Evolutionary conservation across 1,140 invertebrate species (phyloP).

Genomic region (Panagrolaimus sp.): DNA sequence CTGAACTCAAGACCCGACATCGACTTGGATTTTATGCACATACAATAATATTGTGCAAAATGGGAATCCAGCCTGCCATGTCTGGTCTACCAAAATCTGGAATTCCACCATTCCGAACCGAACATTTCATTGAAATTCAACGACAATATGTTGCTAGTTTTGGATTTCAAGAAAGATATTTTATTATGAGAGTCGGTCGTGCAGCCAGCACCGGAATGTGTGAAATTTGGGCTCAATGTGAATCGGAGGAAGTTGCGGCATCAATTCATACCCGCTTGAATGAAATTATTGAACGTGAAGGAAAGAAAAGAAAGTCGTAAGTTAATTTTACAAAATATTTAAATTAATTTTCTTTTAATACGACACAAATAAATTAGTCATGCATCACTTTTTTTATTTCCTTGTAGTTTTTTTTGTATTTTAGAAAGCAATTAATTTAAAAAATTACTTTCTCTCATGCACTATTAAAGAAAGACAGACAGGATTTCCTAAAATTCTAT

Average conservation of each 20-base stretch:
- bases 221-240: conserved; percentile 35
- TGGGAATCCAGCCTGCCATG: conserved; percentile 29
- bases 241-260: conserved; percentile 29
- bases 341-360: background rate
- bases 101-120: conserved; percentile 26
- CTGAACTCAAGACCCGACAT: conserved; percentile 5
- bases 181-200: conserved; percentile 33
- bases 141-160: conserved; percentile 28
- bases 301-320: conserved; percentile 33
- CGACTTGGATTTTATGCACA: conserved; percentile 39
- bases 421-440: background rate
- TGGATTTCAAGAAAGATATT: conserved; percentile 32
- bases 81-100: conserved; percentile 24
- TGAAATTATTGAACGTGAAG: conserved; percentile 35
- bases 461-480: background rate
- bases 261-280: conserved; percentile 23
- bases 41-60: conserved; percentile 28
- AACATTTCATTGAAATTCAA: conserved; percentile 32
- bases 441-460: background rate
- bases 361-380: background rate
- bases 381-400: background rate
- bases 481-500: no score
- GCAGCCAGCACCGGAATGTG: conserved; percentile 24
- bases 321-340: background rate
- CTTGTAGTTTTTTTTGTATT: background rate